Conservation (phyloP, 2,797 vertebrate genomes). For the Parauchenoglanis ngamensis region DNA sequence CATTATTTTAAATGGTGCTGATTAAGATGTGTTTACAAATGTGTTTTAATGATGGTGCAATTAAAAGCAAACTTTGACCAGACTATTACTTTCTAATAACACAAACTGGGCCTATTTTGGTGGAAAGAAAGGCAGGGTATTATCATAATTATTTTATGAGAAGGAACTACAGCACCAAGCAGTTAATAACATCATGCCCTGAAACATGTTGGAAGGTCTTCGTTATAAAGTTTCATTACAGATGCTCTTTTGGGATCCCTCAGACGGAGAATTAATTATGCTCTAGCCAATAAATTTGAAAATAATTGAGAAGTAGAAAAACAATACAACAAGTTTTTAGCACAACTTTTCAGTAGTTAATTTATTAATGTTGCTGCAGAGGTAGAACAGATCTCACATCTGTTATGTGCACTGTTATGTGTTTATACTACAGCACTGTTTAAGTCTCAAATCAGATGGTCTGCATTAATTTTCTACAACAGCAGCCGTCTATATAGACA, state of each 20-base stretch:
- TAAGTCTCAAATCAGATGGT: not conserved
- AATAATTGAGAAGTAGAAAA: conserved; percentile 23
- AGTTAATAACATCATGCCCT: conserved; percentile 51
- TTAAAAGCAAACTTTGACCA: conserved; percentile 79
- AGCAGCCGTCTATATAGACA: not conserved
- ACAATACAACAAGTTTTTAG: conserved; percentile 31
- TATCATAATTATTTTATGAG: conserved; percentile 77
- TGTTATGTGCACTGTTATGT: not conserved
- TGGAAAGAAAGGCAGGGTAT: conserved; percentile 69
- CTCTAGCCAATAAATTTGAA: conserved; percentile 39
- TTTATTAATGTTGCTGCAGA: not conserved
- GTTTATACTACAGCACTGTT: not conserved
- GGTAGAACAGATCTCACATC: not conserved
- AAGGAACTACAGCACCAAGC: conserved; percentile 57
- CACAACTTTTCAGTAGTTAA: not conserved
- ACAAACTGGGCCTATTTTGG: conserved; percentile 67
- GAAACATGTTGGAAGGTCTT: conserved; percentile 61
- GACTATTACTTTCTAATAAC: conserved; percentile 77
- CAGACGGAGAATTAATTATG: conserved; percentile 42
- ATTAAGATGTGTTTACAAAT: conserved; percentile 79
- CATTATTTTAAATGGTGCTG: conserved; percentile 63
- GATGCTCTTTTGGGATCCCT: conserved; percentile 40
- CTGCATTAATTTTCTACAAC: not conserved
- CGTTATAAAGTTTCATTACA: conserved; percentile 52
- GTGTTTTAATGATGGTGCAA: conserved; percentile 78